A percentile compares a stretch with the other conserved stretches of the same genome.
phyloP scores from a whole-genome alignment of 2,113 vertebrate species.

The Merops nubicus region DNA sequence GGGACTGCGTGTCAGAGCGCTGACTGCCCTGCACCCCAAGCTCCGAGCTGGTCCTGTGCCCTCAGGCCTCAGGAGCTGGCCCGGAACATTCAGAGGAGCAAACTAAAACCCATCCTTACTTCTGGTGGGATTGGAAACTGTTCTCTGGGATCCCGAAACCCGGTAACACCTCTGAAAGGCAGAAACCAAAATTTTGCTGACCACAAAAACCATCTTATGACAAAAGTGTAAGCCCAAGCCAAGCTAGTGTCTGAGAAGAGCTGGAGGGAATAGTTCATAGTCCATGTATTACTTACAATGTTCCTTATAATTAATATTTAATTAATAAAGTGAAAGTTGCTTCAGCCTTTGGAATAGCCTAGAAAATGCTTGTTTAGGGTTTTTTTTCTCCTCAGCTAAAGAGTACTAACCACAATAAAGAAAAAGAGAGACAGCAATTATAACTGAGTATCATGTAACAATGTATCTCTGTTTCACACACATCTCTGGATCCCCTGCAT shows the following conservation, averaged over 20 bases:
- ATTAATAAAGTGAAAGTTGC: neutral
- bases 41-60: neutral
- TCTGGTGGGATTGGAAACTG: neutral
- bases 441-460: rapidly evolving
- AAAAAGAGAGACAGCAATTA: no score
- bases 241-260: neutral
- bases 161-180: rapidly evolving
- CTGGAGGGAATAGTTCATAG: neutral
- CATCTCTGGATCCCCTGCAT: rapidly evolving
- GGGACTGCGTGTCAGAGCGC: rapidly evolving
- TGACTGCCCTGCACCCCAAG: no score
- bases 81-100: no score
- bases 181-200: neutral
- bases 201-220: rapidly evolving
- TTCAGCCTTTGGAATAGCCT: neutral
- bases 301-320: neutral
- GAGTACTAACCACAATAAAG: neutral
- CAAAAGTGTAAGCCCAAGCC: neutral
- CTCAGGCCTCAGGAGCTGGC: no score
- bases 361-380: neutral
- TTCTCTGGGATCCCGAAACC: neutral
- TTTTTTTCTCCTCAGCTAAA: neutral
- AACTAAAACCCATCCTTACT: rapidly evolving
- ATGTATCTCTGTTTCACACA: no score
- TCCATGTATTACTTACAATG: neutral